Evolutionary conservation across 2,888 invertebrate genomes (phyloP).

Genomic region (Eremobia ochroleuca): DNA sequence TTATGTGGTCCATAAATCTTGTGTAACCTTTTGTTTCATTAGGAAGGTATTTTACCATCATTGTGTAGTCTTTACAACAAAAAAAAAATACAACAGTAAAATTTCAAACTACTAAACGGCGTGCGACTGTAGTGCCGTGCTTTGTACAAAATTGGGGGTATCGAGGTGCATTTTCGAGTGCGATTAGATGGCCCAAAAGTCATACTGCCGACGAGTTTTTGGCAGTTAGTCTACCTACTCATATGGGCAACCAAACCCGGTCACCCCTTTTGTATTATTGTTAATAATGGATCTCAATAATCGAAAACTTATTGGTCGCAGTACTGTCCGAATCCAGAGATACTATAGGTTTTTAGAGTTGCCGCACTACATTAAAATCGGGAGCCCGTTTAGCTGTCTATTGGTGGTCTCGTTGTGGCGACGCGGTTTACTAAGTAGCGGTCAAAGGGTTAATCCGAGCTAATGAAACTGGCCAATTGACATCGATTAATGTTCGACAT

Average conservation of each 20-base stretch:
- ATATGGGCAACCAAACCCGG: background rate
- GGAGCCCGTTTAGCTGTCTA: constrained; percentile 34
- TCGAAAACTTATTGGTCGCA: background rate
- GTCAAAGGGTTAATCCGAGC: constrained; percentile 46
- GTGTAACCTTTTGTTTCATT: background rate
- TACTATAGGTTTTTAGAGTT: constrained; percentile 2
- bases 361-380: constrained; percentile 22
- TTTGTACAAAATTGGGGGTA: background rate
- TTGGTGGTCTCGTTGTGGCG: constrained; percentile 38
- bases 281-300: background rate
- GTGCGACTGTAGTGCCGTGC: background rate
- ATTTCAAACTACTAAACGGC: background rate
- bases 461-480: constrained; percentile 36
- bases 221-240: background rate
- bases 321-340: background rate
- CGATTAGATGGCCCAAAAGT: background rate
- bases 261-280: background rate
- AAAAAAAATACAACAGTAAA: background rate
- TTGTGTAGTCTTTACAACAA: background rate
- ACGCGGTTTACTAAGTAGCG: constrained; percentile 49
- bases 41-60: background rate
- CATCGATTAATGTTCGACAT: constrained; percentile 8
- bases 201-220: background rate
- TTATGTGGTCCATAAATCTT: background rate
- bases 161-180: background rate